These are phyloP conservation scores for Cuniculus paca DNA, from an alignment of 2,797 vertebrate genomes.

Conservation along the genomic window DNA sequence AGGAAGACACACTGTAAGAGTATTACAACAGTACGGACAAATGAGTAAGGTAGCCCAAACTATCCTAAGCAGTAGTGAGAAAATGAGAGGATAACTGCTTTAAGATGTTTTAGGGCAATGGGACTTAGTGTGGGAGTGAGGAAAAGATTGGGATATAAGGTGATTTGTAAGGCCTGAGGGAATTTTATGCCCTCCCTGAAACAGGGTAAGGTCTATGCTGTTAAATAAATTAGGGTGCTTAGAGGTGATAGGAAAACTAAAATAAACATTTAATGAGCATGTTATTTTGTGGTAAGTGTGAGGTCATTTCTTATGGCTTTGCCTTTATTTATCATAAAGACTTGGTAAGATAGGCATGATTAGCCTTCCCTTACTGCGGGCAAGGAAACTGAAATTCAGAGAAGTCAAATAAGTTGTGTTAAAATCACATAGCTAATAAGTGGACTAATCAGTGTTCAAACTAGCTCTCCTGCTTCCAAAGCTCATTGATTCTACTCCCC, in stretches of 20 bases:
- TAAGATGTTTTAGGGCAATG: not conserved
- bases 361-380: not conserved
- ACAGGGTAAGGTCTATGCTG: not conserved
- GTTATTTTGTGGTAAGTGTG: not conserved
- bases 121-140: not conserved
- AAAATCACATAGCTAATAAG: not conserved
- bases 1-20: not conserved
- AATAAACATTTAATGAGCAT: not conserved
- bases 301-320: not conserved
- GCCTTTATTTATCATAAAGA: slow-evolving; percentile 27
- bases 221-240: not conserved
- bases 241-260: not conserved
- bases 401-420: not conserved
- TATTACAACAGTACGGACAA: not conserved
- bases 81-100: not conserved
- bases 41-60: not conserved
- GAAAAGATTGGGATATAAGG: not conserved
- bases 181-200: not conserved
- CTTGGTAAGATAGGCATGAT: not conserved
- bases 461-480: not conserved
- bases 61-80: not conserved
- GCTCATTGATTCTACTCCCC: not conserved
- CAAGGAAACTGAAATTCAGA: not conserved
- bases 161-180: not conserved
- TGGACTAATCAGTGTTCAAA: not conserved